Evolutionary conservation across 2,797 vertebrate species (phyloP), one percentile per base, ranked within the genome.

Genomic region (Lemur catta): DNA sequence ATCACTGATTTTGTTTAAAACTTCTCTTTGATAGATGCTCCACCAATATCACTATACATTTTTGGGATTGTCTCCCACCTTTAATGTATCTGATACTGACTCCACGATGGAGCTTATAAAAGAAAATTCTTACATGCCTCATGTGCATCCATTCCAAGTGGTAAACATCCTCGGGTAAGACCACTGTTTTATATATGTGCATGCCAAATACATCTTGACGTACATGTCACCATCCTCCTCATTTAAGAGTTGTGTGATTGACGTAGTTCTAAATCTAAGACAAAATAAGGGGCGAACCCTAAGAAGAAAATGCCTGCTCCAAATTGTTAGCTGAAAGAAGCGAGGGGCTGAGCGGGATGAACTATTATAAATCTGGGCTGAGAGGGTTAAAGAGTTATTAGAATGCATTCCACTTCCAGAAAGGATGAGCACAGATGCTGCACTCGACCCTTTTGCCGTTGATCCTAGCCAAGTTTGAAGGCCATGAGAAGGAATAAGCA

Each of bases 401-500:
- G 81, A 95, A 90, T 95, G 87, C 38, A 52, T 4, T 86, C 63
- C 48, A 59, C 81, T 93, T 96, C 75, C 89, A 63, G 72, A 74
- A 84, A 38, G 38, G 84, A 65, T 84, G 59, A 95, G 79, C 75
- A 41, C 79, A 97, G 94, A 94, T 41, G 87, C 97, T 81, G 69
- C 4, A 18, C 94, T 97, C 26, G 35, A 92, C 93, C 96, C 96
- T 97, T 38, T 90, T 28, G 93, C 89, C 82, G 6, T 84, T 5
- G 74, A 82, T 96, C 87, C 55, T 18, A 22, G 97, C 94, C 97
- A 97, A 97, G 94, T 93, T 46, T 97, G 88, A 93, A 96, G 97
- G 95, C 91, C 89, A 79, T 0, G 79, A 76, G 93, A 94, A 96
- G 96, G 95, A 75, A 89, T 81, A 93, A 98, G 95, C 97, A 98